phyloP scores from a whole-genome alignment of 2,888 invertebrate genomes.

The Thera britannica region DNA sequence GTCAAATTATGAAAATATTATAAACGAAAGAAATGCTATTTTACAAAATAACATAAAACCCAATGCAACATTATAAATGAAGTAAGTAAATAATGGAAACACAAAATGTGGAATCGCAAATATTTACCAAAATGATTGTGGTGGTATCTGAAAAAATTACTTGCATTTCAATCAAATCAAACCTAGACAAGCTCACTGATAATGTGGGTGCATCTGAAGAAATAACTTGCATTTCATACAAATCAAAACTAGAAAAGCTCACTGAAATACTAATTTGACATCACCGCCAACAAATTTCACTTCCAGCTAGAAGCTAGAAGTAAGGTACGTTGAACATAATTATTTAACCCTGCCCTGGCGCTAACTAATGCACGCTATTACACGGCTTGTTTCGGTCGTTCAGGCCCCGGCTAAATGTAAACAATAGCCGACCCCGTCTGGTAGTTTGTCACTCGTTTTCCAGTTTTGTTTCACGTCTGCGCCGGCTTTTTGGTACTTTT shows the following conservation, averaged over 20 bases:
- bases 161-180: too few species aligned
- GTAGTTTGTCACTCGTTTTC: slow-evolving; percentile 64
- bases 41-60: too few species aligned
- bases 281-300: slow-evolving; percentile 25
- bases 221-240: too few species aligned
- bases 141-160: too few species aligned
- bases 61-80: too few species aligned
- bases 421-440: slow-evolving; percentile 50
- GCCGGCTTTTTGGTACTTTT: slow-evolving; percentile 49
- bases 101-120: too few species aligned
- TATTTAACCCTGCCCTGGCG: slow-evolving; percentile 36
- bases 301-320: slow-evolving; percentile 28
- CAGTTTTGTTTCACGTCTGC: slow-evolving; percentile 59
- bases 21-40: too few species aligned
- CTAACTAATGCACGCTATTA: slow-evolving; percentile 42
- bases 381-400: slow-evolving; percentile 42
- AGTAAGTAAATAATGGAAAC: too few species aligned
- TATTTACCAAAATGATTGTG: too few species aligned
- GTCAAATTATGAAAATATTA: too few species aligned
- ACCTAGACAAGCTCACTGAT: too few species aligned
- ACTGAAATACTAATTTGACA: slow-evolving; percentile 41
- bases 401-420: slow-evolving; percentile 50
- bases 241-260: slow-evolving; percentile 10
- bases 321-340: slow-evolving; percentile 29
- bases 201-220: too few species aligned